Base-by-base conservation (phyloP, 2,888 invertebrate species). In the Marronus borbonicus region DNA sequence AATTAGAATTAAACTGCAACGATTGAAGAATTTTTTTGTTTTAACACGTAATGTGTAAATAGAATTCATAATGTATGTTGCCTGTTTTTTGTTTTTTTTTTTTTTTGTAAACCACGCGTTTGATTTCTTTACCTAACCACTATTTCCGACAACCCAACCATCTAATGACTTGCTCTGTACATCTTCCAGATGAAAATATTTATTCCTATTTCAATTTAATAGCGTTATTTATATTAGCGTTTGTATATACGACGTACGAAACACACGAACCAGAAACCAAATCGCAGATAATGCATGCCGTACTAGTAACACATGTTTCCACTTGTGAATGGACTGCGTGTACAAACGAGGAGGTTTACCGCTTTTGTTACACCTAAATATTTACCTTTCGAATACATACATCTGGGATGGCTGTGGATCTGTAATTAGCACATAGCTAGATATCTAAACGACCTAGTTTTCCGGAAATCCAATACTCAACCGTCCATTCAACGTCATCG, bases 281-380 rank as follows among this genome's bases (percentile, higher is more conserved):
- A 17, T 20, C 55, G 20, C 55, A 55, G 20, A 55, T 55, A 55
- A n/a, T 17, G n/a, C n/a, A 1, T 2, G 12, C n/a, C 50, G 50
- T 12, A 55, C 55, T 55, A 55, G 55, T 55, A 55, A 12, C 55
- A 55, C 17, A 55, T 55, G 55, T 20, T 55, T 55, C 55, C 14
- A 55, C 55, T 55, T 55, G 55, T 55, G 55, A 55, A 55, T 55
- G 55, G 14, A 55, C 20, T 17, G 55, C 31, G 31, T 55, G 55
- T 55, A 55, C 17, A 17, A 55, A 55, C 20, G 55, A 0, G 44
- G 2, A 55, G 17, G 55, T 20, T 12, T 20, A 20, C 20, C 20
- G 17, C 55, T 55, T 55, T 55, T 55, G 55, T 55, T 55, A 55
- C 12, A 44, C 44, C 44, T 55, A 55, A 55, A 55, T 55, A 55